These are phyloP conservation scores for Gryllus longicercus DNA, from an alignment of 2,888 invertebrate genomes.

Conservation along the genomic window DNA sequence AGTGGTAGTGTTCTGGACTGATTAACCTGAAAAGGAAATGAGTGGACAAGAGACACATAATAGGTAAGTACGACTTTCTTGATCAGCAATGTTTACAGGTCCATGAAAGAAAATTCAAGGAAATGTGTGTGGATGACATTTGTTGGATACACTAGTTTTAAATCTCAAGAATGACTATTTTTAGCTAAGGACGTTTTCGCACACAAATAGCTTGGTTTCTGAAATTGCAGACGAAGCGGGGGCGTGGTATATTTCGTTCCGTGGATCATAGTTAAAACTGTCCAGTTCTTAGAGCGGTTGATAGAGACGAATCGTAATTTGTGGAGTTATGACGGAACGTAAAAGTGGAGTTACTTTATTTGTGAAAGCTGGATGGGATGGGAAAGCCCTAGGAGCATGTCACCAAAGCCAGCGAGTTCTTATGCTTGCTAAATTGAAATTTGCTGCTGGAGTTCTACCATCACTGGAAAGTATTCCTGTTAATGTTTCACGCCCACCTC, in stretches of 20 bases:
- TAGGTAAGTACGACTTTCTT: constrained; percentile 18
- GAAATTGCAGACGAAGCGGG: constrained; percentile 4
- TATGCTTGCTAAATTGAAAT: constrained; percentile 38
- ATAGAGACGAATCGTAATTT: neutral
- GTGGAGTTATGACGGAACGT: constrained; percentile 4
- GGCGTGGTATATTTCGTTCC: neutral
- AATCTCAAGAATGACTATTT: constrained; percentile 19
- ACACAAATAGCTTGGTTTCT: constrained; percentile 26
- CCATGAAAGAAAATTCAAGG: neutral
- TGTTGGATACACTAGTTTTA: neutral
- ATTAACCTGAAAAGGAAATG: constrained; percentile 3
- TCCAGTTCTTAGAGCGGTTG: too few species aligned
- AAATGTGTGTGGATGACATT: neutral
- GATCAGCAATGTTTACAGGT: neutral
- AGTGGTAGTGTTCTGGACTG: constrained; percentile 22
- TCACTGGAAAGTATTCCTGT: constrained; percentile 36
- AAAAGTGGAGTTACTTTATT: constrained; percentile 33
- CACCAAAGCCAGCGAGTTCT: constrained; percentile 39
- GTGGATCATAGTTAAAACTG: too few species aligned
- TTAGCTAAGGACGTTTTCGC: constrained; percentile 22
- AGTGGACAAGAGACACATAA: neutral
- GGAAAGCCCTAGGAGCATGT: constrained; percentile 38
- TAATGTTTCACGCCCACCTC: constrained; percentile 38
- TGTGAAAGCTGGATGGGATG: constrained; percentile 38
- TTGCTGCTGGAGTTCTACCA: constrained; percentile 33